Evolutionary conservation across 2,797 vertebrate genomes (phyloP).

Genomic region (Euphonia xanthogaster): DNA sequence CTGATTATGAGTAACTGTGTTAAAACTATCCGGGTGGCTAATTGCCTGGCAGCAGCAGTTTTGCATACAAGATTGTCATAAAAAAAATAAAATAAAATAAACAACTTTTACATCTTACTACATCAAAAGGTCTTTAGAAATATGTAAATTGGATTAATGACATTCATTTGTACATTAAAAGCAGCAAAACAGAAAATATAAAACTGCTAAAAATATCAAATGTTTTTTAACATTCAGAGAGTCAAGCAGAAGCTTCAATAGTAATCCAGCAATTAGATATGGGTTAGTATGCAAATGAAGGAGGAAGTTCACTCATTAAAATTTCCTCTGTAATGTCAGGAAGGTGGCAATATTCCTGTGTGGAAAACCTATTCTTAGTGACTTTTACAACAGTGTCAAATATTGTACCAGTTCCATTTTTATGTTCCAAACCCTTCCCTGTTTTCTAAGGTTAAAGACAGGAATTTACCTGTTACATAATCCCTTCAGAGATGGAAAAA

Average conservation of each 20-base stretch:
- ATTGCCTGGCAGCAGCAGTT: background rate
- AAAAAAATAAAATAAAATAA: background rate
- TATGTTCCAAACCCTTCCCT: background rate
- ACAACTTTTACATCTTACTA: background rate
- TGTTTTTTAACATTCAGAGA: background rate
- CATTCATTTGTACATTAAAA: background rate
- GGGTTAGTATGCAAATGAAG: background rate
- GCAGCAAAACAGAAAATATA: background rate
- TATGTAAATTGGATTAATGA: background rate
- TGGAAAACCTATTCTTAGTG: background rate
- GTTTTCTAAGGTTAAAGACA: background rate
- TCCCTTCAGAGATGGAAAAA: background rate
- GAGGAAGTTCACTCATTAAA: background rate
- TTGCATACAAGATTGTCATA: background rate
- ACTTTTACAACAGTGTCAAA: background rate
- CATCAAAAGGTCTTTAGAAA: background rate
- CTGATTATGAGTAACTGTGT: background rate
- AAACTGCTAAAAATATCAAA: background rate
- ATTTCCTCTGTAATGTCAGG: background rate
- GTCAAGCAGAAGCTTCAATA: background rate
- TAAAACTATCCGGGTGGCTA: background rate
- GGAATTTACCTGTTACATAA: background rate
- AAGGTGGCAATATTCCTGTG: background rate
- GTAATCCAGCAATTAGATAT: background rate
- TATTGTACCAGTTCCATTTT: background rate